phyloP scores from a whole-genome alignment of 1,140 invertebrate genomes.

The Hylaeus volcanicus region DNA sequence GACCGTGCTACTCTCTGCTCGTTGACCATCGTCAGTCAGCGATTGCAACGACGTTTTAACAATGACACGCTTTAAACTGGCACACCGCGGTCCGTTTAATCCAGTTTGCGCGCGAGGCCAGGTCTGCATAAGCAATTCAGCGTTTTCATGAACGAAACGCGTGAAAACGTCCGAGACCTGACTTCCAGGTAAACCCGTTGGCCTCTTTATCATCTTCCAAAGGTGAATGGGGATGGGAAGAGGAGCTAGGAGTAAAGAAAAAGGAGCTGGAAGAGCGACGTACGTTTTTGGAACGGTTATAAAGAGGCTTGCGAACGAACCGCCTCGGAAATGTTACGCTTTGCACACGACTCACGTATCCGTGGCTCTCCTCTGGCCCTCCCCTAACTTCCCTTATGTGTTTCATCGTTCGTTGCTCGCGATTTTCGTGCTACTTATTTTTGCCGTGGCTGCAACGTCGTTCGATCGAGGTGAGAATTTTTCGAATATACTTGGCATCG shows the following conservation, averaged over 20 bases:
- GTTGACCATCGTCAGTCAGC: constrained; percentile 1
- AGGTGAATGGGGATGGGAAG: not conserved
- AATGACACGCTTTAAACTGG: constrained; percentile 23
- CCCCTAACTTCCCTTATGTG: not conserved
- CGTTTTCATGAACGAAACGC: constrained; percentile 11
- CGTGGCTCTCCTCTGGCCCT: not conserved
- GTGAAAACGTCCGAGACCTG: not conserved
- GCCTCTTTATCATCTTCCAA: constrained; percentile 38
- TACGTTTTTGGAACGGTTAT: constrained; percentile 11
- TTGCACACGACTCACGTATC: constrained; percentile 45
- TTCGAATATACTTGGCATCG: no score
- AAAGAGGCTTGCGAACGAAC: constrained; percentile 23
- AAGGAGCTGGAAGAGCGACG: not conserved
- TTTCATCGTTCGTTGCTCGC: constrained; percentile 36
- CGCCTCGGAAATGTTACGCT: constrained; percentile 22
- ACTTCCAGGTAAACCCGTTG: not conserved
- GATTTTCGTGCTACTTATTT: constrained; percentile 34
- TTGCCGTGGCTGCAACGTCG: not conserved
- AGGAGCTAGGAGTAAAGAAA: not conserved
- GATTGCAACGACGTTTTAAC: constrained; percentile 26
- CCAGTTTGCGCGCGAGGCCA: not conserved
- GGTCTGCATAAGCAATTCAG: not conserved
- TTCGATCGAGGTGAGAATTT: not conserved
- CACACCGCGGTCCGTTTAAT: not conserved
- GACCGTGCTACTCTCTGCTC: not conserved